Base-by-base conservation (phyloP, 2,797 vertebrate genomes). In the Sciurus carolinensis region DNA sequence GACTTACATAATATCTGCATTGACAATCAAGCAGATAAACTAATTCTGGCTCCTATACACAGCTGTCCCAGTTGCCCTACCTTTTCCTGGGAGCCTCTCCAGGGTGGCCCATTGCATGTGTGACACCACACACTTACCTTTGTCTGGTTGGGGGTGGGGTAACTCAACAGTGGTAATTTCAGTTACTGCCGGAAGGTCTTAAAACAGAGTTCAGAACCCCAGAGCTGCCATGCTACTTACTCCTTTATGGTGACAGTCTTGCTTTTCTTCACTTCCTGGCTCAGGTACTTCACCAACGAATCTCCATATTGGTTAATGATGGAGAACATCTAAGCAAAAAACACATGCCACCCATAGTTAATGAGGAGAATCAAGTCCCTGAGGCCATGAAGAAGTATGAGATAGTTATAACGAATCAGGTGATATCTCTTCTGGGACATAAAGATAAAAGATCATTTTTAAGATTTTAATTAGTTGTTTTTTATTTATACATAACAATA, bases 301-400 rank as follows among this genome's bases (percentile, higher is more conserved):
- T 99, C 99, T 88, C 98, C 99, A n/a, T 99, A 99, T 39, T 98
- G 98, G 80, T 96, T 97, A 2, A 99, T 97, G 72, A 99, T 97
- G 39, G 92, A 84, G 24, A 97, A 76, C 96, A 97, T 97, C 97
- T 97, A 71, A 13, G 64, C 47, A 91, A 2, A 91, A 87, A 95
- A 82, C n/a, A 91, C 9, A 75, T 1, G 6, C 1, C n/a, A 42
- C 15, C 0, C 1, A 1, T 9, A 13, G 36, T 82, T 79, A 91
- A 69, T 2, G 22, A 18, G 11, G n/a, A 88, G 7, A 72, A 15
- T 85, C 17, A 39, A 64, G 10, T 90, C 17, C 71, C 33, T 59
- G 30, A 81, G 33, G 36, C 83, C 15, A 2, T 75, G 10, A 59
- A 47, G 8, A 17, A 44, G 20, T 17, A 39, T 22, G 17, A 54